phyloP scores from a whole-genome alignment of 2,888 invertebrate species.

The Drosophila flavopinicola region DNA sequence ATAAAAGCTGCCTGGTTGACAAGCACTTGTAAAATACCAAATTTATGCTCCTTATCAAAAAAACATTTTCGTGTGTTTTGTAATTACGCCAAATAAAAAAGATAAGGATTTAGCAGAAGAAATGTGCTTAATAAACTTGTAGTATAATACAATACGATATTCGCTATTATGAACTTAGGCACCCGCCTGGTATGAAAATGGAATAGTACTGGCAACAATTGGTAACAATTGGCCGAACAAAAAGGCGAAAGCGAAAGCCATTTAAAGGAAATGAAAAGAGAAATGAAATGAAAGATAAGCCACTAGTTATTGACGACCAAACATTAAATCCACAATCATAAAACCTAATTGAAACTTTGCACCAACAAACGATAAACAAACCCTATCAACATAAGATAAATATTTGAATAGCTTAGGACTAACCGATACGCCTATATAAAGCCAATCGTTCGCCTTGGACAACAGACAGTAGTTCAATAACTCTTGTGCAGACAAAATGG shows the following conservation, averaged over 20 bases:
- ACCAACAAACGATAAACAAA: conserved; percentile 19
- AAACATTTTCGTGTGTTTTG: neutral
- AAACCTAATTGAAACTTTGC: conserved; percentile 26
- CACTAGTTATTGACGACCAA: conserved; percentile 5
- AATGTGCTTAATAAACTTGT: no score
- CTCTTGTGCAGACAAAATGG: conserved; percentile 41
- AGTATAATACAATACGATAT: no score
- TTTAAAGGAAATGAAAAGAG: conserved; percentile 63
- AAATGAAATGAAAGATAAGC: conserved; percentile 44
- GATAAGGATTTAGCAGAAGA: neutral
- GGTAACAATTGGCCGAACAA: neutral
- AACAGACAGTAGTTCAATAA: conserved; percentile 33
- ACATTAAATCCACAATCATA: no score
- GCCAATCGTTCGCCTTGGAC: neutral
- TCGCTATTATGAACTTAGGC: neutral
- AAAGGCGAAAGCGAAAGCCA: conserved; percentile 27
- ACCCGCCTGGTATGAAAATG: neutral
- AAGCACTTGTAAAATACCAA: conserved; percentile 2
- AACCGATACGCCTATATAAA: conserved; percentile 50
- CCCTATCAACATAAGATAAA: conserved; percentile 25
- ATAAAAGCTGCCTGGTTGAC: conserved; percentile 21
- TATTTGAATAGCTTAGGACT: neutral
- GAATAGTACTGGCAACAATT: conserved; percentile 11
- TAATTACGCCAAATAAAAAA: conserved; percentile 16
- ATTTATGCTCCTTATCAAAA: conserved; percentile 7